These are phyloP conservation scores for Copsychus sechellarum DNA, from an alignment of 2,113 vertebrate genomes.

Conservation along the genomic window DNA sequence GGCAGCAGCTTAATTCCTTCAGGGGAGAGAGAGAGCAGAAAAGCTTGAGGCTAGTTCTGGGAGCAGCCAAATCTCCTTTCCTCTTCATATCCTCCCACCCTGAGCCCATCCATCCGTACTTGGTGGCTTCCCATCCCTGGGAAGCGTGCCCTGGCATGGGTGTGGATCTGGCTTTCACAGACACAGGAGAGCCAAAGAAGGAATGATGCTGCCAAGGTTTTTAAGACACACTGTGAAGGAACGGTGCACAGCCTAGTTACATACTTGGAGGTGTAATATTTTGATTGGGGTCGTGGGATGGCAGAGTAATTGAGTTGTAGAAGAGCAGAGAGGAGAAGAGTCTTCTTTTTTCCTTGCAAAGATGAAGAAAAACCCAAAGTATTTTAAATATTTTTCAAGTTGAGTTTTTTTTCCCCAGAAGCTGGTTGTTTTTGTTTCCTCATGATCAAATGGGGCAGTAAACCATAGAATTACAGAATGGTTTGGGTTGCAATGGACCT, in stretches of 20 bases:
- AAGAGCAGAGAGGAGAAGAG: neutral
- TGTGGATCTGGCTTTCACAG: neutral
- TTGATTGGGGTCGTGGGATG: neutral
- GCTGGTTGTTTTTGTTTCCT: neutral
- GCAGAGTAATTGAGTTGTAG: neutral
- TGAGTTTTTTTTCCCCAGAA: neutral
- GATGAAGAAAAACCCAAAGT: neutral
- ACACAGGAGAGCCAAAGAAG: neutral
- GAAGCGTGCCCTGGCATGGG: accelerated
- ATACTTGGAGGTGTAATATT: neutral
- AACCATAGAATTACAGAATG: neutral
- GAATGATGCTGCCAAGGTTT: neutral
- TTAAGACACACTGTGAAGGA: neutral
- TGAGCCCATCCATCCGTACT: neutral
- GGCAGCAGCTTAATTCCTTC: slow-evolving; percentile 4
- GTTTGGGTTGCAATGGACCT: neutral
- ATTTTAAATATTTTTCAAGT: neutral
- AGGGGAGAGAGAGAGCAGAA: neutral
- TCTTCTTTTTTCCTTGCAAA: neutral
- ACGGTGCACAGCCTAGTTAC: neutral
- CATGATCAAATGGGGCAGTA: neutral
- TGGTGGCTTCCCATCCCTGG: neutral
- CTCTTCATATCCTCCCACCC: neutral
- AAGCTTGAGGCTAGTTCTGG: neutral
- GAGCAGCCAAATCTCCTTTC: neutral